Percentiles rank a stretch among this genome's conserved stretches.
phyloP scores from a whole-genome alignment of 2,797 vertebrate species.

The Melanotaenia boesemani region DNA sequence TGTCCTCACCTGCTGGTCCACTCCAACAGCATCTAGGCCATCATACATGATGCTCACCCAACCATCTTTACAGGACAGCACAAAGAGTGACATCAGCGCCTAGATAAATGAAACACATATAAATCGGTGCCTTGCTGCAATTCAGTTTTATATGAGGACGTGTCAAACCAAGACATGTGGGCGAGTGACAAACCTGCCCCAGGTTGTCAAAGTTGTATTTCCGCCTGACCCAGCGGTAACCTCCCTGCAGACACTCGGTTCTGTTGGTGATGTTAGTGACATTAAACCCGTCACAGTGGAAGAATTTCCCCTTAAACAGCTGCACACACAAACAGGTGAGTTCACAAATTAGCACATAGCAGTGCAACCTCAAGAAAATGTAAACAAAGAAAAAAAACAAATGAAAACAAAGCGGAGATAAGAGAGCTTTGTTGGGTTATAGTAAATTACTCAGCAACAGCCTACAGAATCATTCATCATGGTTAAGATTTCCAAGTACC shows the following conservation, averaged over 20 bases:
- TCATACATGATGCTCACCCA: constrained; percentile 99
- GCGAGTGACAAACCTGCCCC: constrained; percentile 88
- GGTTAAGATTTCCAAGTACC: constrained; percentile 28
- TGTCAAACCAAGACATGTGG: constrained; percentile 24
- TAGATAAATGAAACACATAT: constrained; percentile 46
- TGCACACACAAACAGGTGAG: constrained; percentile 63
- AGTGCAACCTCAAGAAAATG: constrained; percentile 22
- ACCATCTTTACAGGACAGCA: constrained; percentile 95
- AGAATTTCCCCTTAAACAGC: constrained; percentile 98
- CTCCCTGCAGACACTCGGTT: constrained; percentile 86
- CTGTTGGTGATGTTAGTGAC: constrained; percentile 93
- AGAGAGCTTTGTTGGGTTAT: constrained; percentile 9
- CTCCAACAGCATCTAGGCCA: constrained; percentile 91
- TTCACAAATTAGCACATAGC: constrained; percentile 23
- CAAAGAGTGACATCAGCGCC: constrained; percentile 97
- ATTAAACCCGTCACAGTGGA: constrained; percentile 90
- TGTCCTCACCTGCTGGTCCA: constrained; percentile 91
- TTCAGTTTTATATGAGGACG: constrained; percentile 24
- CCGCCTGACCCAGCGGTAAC: constrained; percentile 89
- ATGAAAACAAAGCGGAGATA: neutral
- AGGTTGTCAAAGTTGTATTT: constrained; percentile 99
- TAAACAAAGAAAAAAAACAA: constrained; percentile 30
- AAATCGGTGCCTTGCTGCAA: constrained; percentile 29
- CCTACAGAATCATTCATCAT: constrained; percentile 23
- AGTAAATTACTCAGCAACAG: constrained; percentile 24